Base-by-base conservation (phyloP, 2,113 vertebrate genomes). In the Sakesphorus luctuosus region DNA sequence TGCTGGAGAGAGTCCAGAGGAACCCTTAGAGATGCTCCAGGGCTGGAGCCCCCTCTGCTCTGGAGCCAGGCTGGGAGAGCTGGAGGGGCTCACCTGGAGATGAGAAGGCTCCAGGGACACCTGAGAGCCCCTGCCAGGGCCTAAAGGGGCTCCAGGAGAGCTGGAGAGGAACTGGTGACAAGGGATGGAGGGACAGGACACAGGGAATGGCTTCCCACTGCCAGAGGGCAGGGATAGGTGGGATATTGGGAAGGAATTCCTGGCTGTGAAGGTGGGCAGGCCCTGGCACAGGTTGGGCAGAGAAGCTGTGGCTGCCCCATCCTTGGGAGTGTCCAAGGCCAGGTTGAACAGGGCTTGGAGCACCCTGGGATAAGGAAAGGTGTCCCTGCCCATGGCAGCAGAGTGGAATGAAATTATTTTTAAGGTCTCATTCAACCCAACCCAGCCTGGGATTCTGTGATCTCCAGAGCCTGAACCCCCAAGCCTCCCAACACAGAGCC, bases 1-100 rank as follows among this genome's bases (percentile, higher is more conserved):
- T 89, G 26, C 68, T 44, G 68, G 17, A 33, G 31, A 2, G 2
- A 58, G 1, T 0, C 35, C 20, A 21, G 58, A 31, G 59, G 11
- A n/a, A 3, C 1, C 7, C 9, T 3, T 0, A 1, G 67, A 63
- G 25, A 36, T 73, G 59, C 6, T 49, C 1, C 49, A 35, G 75
- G 66, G n/a, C 56, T 71, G 75, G 55, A 86, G 44, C 44, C 52
- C 44, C 52, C 72, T 76, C 40, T 65, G 7, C 62, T 44, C 72
- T 86, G 84, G 44, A 79, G 56, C 25, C 49, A 20, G 65, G 38
- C 56, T 87, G 74, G 74, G 19, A 79, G 12, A 62, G 14, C 63
- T 77, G 73, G 73, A 72, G 9, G 5, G 2, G 63, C 11, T 68
- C 84, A 2, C 13, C 73, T 61, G 46, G 55, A 49, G 7, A 63